Evolutionary conservation across 2,797 vertebrate species (phyloP), one percentile per base, ranked within the genome.

Genomic region (Menidia menidia): DNA sequence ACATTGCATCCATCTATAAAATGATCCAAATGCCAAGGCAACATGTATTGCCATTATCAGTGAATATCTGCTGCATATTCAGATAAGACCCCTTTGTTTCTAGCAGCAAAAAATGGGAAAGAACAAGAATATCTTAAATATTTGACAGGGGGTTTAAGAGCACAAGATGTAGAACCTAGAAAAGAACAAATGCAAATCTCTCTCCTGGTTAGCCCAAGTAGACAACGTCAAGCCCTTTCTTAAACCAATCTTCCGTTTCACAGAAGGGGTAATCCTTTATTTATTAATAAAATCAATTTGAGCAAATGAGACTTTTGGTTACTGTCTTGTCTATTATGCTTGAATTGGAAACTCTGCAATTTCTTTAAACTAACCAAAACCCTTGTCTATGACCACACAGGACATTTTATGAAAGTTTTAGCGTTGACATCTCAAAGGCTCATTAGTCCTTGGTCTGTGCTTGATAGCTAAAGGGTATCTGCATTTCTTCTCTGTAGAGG

Each of bases 281-380:
- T 93, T 94, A 94, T 94, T 94, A 88, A 91, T 92, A 92, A 92
- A 94, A 92, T 89, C 75, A 89, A 88, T 84, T 89, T 82, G 82
- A 89, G 85, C 77, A 91, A 92, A 92, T 87, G 75, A 82, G 78
- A 85, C 85, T 78, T 87, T 79, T 55, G 56, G 52, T 75, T 77
- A 77, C 87, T 50, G 72, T 78, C 82, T 88, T 82, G 83, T 89
- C 91, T 87, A 88, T 89, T 90, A 89, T 85, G 73, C 80, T 62
- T 68, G 85, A 92, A 90, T 72, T 86, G 86, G 75, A 90, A 90
- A 82, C 84, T 57, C 10, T 67, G 58, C 64, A 83, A 88, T 92
- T 90, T 80, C 79, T 87, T 66, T 85, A 74, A 78, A 83, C 85
- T 81, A 86, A 87, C 91, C 89, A 91, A 85, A 89, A 90, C 78